phyloP scores from a whole-genome alignment of 2,113 vertebrate genomes.

The Phalacrocorax aristotelis region DNA sequence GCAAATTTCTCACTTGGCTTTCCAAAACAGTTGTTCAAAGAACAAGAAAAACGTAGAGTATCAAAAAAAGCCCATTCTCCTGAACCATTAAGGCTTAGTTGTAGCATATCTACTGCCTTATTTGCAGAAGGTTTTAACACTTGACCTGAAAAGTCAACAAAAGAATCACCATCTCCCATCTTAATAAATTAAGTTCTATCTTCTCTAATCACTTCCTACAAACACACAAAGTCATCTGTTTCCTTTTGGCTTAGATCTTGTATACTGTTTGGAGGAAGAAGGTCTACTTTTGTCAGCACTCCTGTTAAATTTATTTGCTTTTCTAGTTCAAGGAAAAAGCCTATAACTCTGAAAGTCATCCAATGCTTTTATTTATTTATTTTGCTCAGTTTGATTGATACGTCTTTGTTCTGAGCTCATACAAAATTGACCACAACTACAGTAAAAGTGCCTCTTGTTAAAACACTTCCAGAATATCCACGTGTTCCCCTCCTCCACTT shows the following conservation, averaged over 20 bases:
- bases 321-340: slow-evolving; percentile 61
- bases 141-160: slow-evolving; percentile 73
- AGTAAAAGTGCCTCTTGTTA: slow-evolving; percentile 27
- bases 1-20: background rate
- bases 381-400: slow-evolving; percentile 38
- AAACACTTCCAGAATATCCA: background rate
- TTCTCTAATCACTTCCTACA: slow-evolving; percentile 70
- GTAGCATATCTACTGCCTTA: slow-evolving; percentile 29
- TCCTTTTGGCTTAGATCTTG: slow-evolving; percentile 67
- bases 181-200: slow-evolving; percentile 70
- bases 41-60: background rate
- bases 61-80: background rate
- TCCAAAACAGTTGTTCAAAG: background rate
- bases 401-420: slow-evolving; percentile 6
- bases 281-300: slow-evolving; percentile 60
- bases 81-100: background rate
- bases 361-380: slow-evolving; percentile 52
- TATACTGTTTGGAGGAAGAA: slow-evolving; percentile 61
- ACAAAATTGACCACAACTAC: slow-evolving; percentile 10
- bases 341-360: slow-evolving; percentile 48
- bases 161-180: slow-evolving; percentile 61
- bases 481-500: background rate
- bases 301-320: slow-evolving; percentile 69
- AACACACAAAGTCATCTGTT: slow-evolving; percentile 71
- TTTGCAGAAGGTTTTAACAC: slow-evolving; percentile 71